Evolutionary conservation across 2,888 invertebrate species (phyloP), one percentile per base, ranked within the genome.

Genomic region (Drosophila testacea): DNA sequence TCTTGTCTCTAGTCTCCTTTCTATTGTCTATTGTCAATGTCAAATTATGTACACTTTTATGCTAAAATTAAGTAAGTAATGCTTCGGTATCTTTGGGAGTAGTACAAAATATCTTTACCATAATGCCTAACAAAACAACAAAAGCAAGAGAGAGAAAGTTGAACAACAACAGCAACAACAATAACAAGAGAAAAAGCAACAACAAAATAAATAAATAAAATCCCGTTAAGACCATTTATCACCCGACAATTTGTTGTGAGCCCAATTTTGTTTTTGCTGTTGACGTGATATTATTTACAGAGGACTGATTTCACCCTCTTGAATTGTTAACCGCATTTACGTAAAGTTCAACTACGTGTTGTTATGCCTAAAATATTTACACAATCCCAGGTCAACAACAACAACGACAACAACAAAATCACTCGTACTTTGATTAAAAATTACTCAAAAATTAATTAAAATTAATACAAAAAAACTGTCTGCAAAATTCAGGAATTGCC

Each of bases 211-310:
- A 75, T 61, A 90, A 91, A 89, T 87, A 90, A 91, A 92, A 92
- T 92, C 92, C 91, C 90, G 92, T 91, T 92, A 91, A 92, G 92
- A 89, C 91, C 90, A 92, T 92, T 92, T 91, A 92, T 92, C 92
- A 92, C 90, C 73, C 81, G 73, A 86, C 72, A 88, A 83, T 83
- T 83, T 88, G 88, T 84, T 56, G 62, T 54, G 63, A 59, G 69
- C 68, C 65, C 73, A 73, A 83, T 81, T 78, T 71, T 55, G 73
- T 71, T 69, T 46, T 57, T 71, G 69, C 41, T 54, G 80, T 71
- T 80, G 83, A 83, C 86, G 80, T 88, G 79, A 79, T 83, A 88
- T 83, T 83, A 83, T 88, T 83, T 83, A 83, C 83, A 83, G 77
- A 86, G 83, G 83, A 83, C 88, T 88, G 83, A 88, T 86, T 83